Evolutionary conservation across 1,140 invertebrate genomes (phyloP).

Genomic region (Drosophila albomicans): DNA sequence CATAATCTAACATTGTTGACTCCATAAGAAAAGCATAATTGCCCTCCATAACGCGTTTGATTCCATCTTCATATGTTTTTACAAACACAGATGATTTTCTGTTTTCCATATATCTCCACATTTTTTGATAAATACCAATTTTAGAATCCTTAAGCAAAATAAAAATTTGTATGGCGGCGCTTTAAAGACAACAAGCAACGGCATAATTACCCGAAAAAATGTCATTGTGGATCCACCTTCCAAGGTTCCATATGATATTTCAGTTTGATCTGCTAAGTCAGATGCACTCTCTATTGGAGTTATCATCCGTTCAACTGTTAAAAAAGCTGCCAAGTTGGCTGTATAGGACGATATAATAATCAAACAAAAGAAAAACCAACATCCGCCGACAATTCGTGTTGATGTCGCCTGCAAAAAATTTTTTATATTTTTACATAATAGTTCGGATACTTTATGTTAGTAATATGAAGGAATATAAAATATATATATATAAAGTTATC

Average conservation of each 20-base stretch:
- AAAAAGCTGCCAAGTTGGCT: slow-evolving; percentile 97
- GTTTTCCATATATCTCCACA: slow-evolving; percentile 98
- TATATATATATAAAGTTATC: slow-evolving; percentile 22
- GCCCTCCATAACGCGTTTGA: slow-evolving; percentile 93
- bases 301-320: slow-evolving; percentile 98
- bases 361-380: slow-evolving; percentile 99
- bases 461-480: neutral
- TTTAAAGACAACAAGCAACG: neutral
- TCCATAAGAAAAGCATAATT: slow-evolving; percentile 99
- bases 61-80: slow-evolving; percentile 94
- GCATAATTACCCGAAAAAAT: slow-evolving; percentile 91
- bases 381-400: slow-evolving; percentile 96
- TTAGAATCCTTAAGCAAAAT: slow-evolving; percentile 92
- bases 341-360: slow-evolving; percentile 99
- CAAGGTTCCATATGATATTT: slow-evolving; percentile 97
- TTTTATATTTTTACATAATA: neutral
- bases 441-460: neutral
- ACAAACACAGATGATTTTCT: slow-evolving; percentile 93
- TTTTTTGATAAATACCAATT: slow-evolving; percentile 97
- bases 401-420: slow-evolving; percentile 91
- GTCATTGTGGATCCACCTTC: slow-evolving; percentile 98
- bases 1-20: slow-evolving; percentile 98
- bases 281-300: slow-evolving; percentile 98
- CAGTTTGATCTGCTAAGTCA: slow-evolving; percentile 96
- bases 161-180: neutral